Conservation (phyloP, 1,140 invertebrate species). For the Lepidostoma basale region DNA sequence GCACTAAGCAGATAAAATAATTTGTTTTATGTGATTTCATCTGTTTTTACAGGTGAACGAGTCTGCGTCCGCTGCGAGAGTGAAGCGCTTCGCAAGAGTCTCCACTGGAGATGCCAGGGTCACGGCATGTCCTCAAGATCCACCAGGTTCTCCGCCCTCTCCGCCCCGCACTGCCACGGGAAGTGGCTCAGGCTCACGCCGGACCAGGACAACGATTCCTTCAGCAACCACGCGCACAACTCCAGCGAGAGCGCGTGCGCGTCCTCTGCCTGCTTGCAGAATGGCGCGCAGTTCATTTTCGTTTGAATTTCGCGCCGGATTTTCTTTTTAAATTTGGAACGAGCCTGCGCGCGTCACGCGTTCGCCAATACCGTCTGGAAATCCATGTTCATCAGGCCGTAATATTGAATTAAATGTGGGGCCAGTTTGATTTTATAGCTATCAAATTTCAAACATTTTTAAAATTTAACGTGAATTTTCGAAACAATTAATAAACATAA, state of each 20-base stretch:
- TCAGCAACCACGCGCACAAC: constrained; percentile 57
- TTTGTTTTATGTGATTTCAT: too few relatives aligned
- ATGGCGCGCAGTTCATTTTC: constrained; percentile 46
- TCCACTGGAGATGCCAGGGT: constrained; percentile 79
- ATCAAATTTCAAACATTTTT: too few relatives aligned
- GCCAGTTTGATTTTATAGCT: too few relatives aligned
- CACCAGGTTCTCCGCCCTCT: constrained; percentile 78
- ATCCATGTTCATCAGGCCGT: too few relatives aligned
- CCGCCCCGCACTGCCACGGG: constrained; percentile 79
- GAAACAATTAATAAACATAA: too few relatives aligned
- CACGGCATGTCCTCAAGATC: constrained; percentile 73
- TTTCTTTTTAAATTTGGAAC: too few relatives aligned
- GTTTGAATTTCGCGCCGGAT: too few relatives aligned
- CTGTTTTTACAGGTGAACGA: constrained; percentile 64
- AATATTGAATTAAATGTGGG: too few relatives aligned
- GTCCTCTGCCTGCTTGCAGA: constrained; percentile 19
- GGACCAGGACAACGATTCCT: constrained; percentile 61
- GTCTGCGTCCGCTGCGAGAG: constrained; percentile 79
- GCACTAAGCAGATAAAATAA: too few relatives aligned
- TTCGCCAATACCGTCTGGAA: too few relatives aligned
- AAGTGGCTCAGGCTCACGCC: constrained; percentile 77
- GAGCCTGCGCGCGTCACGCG: too few relatives aligned
- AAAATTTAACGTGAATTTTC: too few relatives aligned
- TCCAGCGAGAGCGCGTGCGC: constrained; percentile 2
- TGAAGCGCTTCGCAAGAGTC: constrained; percentile 71